Conservation (phyloP, 2,888 invertebrate species). For the Thera obeliscata region DNA sequence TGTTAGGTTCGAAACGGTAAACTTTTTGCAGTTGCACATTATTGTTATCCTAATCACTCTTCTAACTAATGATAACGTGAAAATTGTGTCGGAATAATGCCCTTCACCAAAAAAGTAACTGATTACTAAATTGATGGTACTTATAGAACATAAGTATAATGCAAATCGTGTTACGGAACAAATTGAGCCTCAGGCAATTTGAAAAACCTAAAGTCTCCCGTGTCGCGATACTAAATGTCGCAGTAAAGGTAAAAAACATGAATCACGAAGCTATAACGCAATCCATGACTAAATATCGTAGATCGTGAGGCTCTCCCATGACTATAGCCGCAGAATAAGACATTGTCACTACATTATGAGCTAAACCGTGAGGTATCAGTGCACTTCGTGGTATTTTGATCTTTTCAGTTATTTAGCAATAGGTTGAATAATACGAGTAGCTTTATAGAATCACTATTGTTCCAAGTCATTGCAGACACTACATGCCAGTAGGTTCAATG, state of each 20-base stretch:
- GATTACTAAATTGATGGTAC: not conserved
- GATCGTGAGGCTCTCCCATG: conserved; percentile 21
- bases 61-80: no score
- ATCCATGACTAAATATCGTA: conserved; percentile 21
- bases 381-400: conserved; percentile 22
- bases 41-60: no score
- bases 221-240: conserved; percentile 10
- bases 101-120: no score
- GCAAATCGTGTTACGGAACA: conserved; percentile 1
- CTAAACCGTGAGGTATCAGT: conserved; percentile 18
- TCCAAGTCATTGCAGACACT: not conserved
- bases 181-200: not conserved
- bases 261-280: conserved; percentile 23
- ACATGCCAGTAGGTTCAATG: not conserved
- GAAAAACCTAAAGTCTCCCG: not conserved
- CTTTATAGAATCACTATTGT: conserved; percentile 9
- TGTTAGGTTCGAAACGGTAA: no score
- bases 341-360: conserved; percentile 9
- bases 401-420: conserved; percentile 19
- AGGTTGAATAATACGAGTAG: conserved; percentile 18
- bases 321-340: conserved; percentile 3
- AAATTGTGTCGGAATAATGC: not conserved
- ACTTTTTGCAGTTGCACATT: no score
- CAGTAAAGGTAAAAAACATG: conserved; percentile 2
- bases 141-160: not conserved